Evolutionary conservation across 2,888 invertebrate genomes (phyloP), one percentile per base, ranked within the genome.

Genomic region (Sinhomidia bicolor): DNA sequence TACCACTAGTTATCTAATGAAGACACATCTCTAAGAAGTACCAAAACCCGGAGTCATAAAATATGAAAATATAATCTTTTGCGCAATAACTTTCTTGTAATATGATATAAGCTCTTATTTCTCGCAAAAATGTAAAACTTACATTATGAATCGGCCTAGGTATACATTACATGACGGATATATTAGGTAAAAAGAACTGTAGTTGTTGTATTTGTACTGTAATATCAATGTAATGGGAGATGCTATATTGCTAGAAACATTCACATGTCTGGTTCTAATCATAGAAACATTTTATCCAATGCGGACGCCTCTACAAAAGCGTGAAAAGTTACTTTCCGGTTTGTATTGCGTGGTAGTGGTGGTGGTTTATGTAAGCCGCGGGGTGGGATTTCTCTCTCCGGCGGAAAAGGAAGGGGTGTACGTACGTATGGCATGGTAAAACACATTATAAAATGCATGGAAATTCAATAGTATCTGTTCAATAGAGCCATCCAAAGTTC

Each of bases 331-430:
- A 5, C 65, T 65, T 26, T 32, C 26, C 32, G 65, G 26, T 65
- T 65, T 65, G 29, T 29, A 65, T 29, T 29, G 65, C 26, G 65
- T 65, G 65, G 26, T 65, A 14, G 65, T 26, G 65, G 29, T 65
- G 1, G n/a, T n/a, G n/a, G n/a, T n/a, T n/a, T 29, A 3, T 29
- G 6, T 14, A 36, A 68, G 68, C 68, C 20, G 36, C 68, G 36
- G 41, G 68, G 68, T 41, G 9, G 26, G 65, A 65, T 65, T 65
- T 29, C 4, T 32, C 32, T 6, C 17, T n/a, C n/a, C 12, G 17
- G 36, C 17, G 68, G 32, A 32, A 68, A 36, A 68, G 26, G 41
- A 41, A 68, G 20, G 5, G 17, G 17, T 6, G 17, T 20, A n/a
- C n/a, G n/a, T n/a, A n/a, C n/a, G n/a, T n/a, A n/a, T 41, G 62